phyloP scores from a whole-genome alignment of 2,888 invertebrate species.

The Aradus depressus region DNA sequence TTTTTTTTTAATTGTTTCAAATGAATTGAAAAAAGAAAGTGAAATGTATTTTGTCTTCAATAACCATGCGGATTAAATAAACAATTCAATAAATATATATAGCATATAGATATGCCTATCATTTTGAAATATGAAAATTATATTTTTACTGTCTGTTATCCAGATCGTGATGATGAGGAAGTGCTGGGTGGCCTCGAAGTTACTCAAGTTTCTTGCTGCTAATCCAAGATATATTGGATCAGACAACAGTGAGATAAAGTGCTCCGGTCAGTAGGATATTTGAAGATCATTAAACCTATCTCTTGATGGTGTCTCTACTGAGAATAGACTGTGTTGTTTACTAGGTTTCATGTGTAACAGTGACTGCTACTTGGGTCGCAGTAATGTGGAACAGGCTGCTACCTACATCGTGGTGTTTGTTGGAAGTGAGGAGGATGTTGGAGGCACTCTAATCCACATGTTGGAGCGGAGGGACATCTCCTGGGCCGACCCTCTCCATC shows the following conservation, averaged over 20 bases:
- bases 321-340: neutral
- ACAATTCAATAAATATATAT: neutral
- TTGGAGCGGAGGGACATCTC: conserved; percentile 44
- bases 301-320: neutral
- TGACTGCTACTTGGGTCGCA: conserved; percentile 36
- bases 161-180: conserved; percentile 62
- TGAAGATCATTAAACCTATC: neutral
- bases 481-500: conserved; percentile 65
- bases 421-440: conserved; percentile 42
- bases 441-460: conserved; percentile 50
- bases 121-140: neutral
- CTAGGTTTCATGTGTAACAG: conserved; percentile 57
- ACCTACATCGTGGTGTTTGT: conserved; percentile 50
- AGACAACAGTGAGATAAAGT: conserved; percentile 23
- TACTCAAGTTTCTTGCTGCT: conserved; percentile 44
- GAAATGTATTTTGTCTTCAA: too few relatives aligned
- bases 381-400: conserved; percentile 46
- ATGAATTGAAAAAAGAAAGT: too few relatives aligned
- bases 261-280: conserved; percentile 22
- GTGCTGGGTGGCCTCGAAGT: conserved; percentile 49
- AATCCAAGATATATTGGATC: conserved; percentile 23
- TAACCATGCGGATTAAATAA: too few relatives aligned
- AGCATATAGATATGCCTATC: neutral
- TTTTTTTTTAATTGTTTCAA: too few relatives aligned
- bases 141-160: neutral